Percentiles rank a stretch among this genome's conserved stretches.
Conservation (phyloP, 2,888 invertebrate genomes). For the Platycheirus albimanus region DNA sequence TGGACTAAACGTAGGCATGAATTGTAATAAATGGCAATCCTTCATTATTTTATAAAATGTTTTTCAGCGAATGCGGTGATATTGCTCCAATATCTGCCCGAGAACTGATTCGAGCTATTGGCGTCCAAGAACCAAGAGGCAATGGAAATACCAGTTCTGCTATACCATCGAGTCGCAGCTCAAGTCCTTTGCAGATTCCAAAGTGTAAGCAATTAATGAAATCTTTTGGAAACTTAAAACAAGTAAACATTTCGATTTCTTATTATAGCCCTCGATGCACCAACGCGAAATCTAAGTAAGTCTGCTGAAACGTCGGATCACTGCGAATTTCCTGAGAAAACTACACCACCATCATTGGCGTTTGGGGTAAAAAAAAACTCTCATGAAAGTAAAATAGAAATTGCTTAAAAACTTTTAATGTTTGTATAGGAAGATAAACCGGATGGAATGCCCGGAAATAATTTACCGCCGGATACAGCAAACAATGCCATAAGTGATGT, state of each 20-base stretch:
- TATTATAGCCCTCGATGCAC: conserved; percentile 34
- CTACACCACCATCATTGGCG: conserved; percentile 63
- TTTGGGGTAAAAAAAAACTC: conserved; percentile 25
- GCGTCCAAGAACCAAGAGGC: conserved; percentile 86
- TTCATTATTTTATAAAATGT: background rate
- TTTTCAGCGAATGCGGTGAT: conserved; percentile 82
- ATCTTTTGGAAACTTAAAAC: too few species aligned
- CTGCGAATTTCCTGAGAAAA: conserved; percentile 68
- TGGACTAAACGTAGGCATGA: too few species aligned
- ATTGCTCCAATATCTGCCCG: conserved; percentile 85
- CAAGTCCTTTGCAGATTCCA: conserved; percentile 86
- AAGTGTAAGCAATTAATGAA: conserved; percentile 81
- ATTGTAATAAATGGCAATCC: too few species aligned
- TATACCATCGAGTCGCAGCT: conserved; percentile 85
- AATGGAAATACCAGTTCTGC: conserved; percentile 91
- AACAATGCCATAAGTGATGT: conserved; percentile 17
- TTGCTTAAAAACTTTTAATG: background rate
- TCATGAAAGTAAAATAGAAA: too few species aligned
- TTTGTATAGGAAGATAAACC: conserved; percentile 51
- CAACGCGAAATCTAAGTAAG: conserved; percentile 42
- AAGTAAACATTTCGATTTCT: background rate
- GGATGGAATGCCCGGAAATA: conserved; percentile 16
- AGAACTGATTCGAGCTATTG: conserved; percentile 89
- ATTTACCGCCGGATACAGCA: conserved; percentile 2
- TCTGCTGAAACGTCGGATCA: conserved; percentile 57